phyloP scores from a whole-genome alignment of 35 echinoderm and acorn worm genomes.

The Eucidaris tribuloides region DNA sequence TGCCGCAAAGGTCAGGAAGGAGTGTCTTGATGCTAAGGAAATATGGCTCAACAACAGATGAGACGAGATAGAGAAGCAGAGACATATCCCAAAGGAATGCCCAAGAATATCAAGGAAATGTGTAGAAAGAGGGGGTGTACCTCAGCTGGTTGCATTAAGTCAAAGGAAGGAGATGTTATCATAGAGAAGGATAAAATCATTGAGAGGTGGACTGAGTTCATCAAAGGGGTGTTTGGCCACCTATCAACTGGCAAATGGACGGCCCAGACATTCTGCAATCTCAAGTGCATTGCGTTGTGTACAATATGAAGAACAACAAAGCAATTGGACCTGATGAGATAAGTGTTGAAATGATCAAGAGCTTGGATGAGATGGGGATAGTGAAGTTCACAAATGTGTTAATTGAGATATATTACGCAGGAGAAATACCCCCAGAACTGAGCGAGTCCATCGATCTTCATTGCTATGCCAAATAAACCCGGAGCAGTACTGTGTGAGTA shows the following conservation, averaged over 20 bases:
- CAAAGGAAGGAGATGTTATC: too few species aligned
- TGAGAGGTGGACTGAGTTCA: background rate
- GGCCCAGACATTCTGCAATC: too few species aligned
- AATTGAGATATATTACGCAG: background rate
- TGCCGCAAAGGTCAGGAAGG: too few species aligned
- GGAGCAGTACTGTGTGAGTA: background rate
- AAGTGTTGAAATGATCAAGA: too few species aligned
- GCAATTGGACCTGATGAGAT: too few species aligned
- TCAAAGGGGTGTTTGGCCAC: background rate
- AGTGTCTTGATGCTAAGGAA: too few species aligned
- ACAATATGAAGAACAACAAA: slow-evolving; percentile 19
- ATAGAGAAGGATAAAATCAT: too few species aligned
- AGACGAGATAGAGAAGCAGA: background rate
- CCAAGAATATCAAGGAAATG: background rate
- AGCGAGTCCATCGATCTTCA: background rate
- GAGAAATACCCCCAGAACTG: too few species aligned
- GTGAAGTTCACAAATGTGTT: background rate
- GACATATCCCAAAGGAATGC: background rate
- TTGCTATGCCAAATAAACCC: background rate
- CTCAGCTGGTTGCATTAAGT: too few species aligned
- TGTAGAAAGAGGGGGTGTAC: too few species aligned
- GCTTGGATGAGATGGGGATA: too few species aligned
- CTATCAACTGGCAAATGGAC: too few species aligned
- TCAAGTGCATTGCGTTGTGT: background rate
- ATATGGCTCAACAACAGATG: background rate